Evolutionary conservation across 2,113 vertebrate genomes (phyloP).

Genomic region (Cacatua alba): DNA sequence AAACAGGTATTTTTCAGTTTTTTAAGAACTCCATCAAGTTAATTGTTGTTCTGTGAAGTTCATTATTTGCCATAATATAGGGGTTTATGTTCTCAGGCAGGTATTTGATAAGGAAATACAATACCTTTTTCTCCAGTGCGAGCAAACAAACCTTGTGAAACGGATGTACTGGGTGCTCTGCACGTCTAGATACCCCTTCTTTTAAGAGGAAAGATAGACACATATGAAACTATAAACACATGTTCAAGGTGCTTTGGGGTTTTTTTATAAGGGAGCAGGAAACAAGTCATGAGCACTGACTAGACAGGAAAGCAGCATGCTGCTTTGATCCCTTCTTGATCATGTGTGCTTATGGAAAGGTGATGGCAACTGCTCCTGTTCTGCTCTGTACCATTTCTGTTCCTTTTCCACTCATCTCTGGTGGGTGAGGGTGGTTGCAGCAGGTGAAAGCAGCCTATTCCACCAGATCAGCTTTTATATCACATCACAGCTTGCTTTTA

Average conservation of each 20-base stretch:
- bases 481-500: not conserved
- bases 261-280: not conserved
- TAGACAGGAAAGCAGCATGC: not conserved
- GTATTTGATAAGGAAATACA: not conserved
- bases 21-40: not conserved
- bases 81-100: not conserved
- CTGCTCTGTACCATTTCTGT: not conserved
- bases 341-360: fast-evolving
- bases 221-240: not conserved
- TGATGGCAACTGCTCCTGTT: not conserved
- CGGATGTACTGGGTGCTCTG: no score
- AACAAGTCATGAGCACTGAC: not conserved
- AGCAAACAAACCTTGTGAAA: not conserved
- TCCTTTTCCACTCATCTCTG: not conserved
- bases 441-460: no score
- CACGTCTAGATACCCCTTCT: not conserved
- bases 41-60: not conserved
- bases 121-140: not conserved
- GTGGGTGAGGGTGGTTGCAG: not conserved
- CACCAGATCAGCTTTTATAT: not conserved
- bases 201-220: not conserved
- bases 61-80: not conserved
- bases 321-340: not conserved
- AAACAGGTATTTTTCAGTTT: not conserved
- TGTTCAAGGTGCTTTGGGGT: not conserved